A percentile compares a stretch with the other conserved stretches of the same genome.
Conservation (phyloP, 2,113 vertebrate species). For the Proterorhinus semilunaris region DNA sequence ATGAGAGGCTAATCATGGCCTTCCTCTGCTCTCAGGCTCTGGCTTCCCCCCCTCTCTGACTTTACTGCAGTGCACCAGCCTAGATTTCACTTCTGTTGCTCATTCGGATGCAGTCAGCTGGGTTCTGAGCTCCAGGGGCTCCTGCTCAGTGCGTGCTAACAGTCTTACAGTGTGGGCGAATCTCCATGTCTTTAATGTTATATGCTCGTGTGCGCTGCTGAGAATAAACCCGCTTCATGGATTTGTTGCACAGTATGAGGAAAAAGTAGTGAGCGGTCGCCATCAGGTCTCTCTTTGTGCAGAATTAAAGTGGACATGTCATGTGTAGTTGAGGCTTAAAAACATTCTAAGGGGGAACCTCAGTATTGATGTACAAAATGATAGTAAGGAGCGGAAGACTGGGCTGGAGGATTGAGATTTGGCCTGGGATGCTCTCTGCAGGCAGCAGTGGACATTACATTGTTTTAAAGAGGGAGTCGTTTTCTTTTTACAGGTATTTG, state of each 20-base stretch:
- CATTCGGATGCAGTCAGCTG: conserved; percentile 49
- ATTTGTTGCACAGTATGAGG: conserved; percentile 31
- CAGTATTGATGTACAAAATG: too few species aligned
- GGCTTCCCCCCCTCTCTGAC: conserved; percentile 46
- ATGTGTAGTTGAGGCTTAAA: too few species aligned
- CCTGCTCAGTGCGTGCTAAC: conserved; percentile 21
- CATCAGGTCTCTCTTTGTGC: conserved; percentile 24
- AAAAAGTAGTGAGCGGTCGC: conserved; percentile 11
- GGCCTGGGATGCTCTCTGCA: too few species aligned
- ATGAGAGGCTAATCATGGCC: conserved; percentile 37
- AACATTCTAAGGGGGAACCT: too few species aligned
- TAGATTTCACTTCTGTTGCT: conserved; percentile 48
- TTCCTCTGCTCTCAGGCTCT: conserved; percentile 37
- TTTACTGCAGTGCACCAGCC: conserved; percentile 65
- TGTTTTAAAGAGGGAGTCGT: too few species aligned
- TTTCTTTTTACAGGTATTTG: too few species aligned
- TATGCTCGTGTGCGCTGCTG: conserved; percentile 12
- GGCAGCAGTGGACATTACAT: too few species aligned
- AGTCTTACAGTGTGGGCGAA: conserved; percentile 1
- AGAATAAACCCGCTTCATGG: conserved; percentile 30
- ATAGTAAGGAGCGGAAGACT: too few species aligned
- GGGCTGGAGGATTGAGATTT: too few species aligned
- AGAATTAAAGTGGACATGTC: too few species aligned
- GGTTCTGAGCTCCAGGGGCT: conserved; percentile 35
- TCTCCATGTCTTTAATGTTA: conserved; percentile 17